These are phyloP conservation scores for Falco berigora DNA, from an alignment of 2,797 vertebrate species.

Conservation along the genomic window DNA sequence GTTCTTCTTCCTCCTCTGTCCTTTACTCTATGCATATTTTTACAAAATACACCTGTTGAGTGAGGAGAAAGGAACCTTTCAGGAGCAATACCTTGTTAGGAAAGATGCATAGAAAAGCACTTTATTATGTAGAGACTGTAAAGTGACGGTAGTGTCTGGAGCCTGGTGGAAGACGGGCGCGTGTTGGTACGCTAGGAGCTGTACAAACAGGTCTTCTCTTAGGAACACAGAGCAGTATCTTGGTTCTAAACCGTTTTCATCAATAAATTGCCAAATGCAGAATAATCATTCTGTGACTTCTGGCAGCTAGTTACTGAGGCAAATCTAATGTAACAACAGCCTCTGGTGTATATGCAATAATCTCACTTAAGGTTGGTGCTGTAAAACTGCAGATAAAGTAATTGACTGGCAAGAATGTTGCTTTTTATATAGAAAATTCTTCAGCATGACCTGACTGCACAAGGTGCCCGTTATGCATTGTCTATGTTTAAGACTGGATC, in stretches of 20 bases:
- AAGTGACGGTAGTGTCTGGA: not conserved
- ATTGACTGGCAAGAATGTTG: not conserved
- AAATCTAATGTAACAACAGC: not conserved
- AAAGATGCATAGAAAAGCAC: not conserved
- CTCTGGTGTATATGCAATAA: not conserved
- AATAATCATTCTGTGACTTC: not conserved
- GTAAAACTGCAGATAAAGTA: not conserved
- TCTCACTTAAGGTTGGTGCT: not conserved
- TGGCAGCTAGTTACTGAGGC: not conserved
- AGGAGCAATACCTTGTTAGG: not conserved
- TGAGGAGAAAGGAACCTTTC: not conserved
- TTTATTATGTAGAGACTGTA: fast-evolving
- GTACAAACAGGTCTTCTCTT: not conserved
- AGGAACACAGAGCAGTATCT: not conserved
- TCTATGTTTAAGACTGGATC: not conserved
- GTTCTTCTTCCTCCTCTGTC: not conserved
- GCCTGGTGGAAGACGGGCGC: not conserved
- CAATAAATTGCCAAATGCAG: not conserved
- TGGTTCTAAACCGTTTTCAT: not conserved
- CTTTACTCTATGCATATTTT: not conserved
- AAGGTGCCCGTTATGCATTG: not conserved
- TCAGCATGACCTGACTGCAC: not conserved
- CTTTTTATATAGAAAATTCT: not conserved
- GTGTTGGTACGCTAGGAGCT: not conserved
- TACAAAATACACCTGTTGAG: not conserved